Percentiles rank a stretch among this genome's conserved stretches.
These are phyloP conservation scores for Psephotus haematonotus DNA, from an alignment of 2,113 vertebrate species.

Conservation along the genomic window DNA sequence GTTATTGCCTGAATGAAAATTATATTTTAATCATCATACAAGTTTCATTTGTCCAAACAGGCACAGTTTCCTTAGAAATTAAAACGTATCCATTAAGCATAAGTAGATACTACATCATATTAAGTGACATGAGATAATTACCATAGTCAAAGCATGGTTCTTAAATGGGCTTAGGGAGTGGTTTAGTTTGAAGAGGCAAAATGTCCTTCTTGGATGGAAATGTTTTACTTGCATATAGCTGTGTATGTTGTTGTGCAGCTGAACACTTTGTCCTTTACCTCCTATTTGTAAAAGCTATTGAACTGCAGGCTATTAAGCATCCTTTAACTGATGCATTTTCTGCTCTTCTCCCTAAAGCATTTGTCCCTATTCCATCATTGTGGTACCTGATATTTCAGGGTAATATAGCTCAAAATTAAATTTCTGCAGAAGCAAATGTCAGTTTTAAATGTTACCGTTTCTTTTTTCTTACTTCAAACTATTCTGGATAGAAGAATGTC, in stretches of 20 bases:
- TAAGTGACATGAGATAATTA: constrained; percentile 32
- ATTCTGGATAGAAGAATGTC: background rate
- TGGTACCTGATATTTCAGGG: background rate
- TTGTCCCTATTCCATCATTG: background rate
- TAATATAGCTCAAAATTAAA: constrained; percentile 30
- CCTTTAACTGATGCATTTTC: constrained; percentile 26
- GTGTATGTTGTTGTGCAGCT: background rate
- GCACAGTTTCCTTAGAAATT: constrained; percentile 9
- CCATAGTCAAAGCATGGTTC: background rate
- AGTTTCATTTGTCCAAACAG: background rate
- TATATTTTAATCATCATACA: constrained; percentile 9
- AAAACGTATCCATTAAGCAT: background rate
- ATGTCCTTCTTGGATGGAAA: background rate
- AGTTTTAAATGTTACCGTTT: constrained; percentile 6
- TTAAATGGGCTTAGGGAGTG: background rate
- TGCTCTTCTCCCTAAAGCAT: background rate
- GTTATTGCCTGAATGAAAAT: constrained; percentile 6
- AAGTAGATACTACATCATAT: constrained; percentile 20
- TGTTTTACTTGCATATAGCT: background rate
- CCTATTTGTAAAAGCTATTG: constrained; percentile 21
- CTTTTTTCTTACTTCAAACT: background rate
- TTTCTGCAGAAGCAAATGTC: constrained; percentile 10
- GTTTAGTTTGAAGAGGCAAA: background rate
- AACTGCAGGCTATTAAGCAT: constrained; percentile 36
- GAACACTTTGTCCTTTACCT: constrained; percentile 23